A percentile compares a stretch with the other conserved stretches of the same genome.
Evolutionary conservation across 2,888 invertebrate genomes (phyloP).

Genomic region (Ichneumoninae sp.): DNA sequence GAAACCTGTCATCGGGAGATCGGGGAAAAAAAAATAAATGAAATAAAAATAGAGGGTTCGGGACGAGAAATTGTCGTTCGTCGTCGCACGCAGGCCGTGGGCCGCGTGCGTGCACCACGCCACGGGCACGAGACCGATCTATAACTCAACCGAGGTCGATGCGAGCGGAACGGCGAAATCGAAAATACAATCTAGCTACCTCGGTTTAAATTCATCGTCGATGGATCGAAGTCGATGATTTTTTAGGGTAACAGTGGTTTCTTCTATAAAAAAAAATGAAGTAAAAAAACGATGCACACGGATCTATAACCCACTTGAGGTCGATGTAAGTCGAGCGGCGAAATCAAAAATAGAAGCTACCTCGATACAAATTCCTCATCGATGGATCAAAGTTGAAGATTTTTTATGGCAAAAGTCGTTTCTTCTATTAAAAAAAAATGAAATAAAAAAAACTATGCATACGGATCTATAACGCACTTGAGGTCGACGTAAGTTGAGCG

Average conservation of each 20-base stretch:
- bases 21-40: background rate
- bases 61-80: constrained; percentile 31
- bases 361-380: too few species aligned
- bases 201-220: background rate
- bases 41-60: background rate
- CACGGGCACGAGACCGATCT: constrained; percentile 19
- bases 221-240: background rate
- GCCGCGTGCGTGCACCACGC: constrained; percentile 3
- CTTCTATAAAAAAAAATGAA: too few species aligned
- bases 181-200: background rate
- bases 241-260: background rate
- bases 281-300: too few species aligned
- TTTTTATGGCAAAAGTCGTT: too few species aligned
- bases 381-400: too few species aligned
- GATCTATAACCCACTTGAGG: too few species aligned
- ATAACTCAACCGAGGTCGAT: constrained; percentile 2
- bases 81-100: background rate
- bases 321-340: too few species aligned
- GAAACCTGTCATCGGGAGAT: constrained; percentile 13
- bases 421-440: too few species aligned
- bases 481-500: too few species aligned
- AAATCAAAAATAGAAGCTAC: too few species aligned
- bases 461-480: too few species aligned
- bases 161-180: background rate
- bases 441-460: too few species aligned